These are phyloP conservation scores for Morelia viridis DNA, from an alignment of 2,797 vertebrate genomes.

Conservation along the genomic window DNA sequence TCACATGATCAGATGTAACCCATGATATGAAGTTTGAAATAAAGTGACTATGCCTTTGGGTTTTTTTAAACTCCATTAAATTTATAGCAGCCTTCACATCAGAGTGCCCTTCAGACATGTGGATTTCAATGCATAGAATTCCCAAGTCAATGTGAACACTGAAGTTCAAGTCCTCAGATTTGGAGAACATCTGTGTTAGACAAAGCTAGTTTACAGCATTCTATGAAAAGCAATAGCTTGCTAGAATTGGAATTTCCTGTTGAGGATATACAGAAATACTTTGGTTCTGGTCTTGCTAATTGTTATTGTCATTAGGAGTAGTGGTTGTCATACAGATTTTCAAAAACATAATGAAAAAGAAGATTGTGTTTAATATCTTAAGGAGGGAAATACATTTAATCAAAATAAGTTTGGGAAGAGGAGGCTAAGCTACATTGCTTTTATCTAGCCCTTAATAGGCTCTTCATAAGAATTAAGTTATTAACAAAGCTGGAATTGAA, in stretches of 20 bases:
- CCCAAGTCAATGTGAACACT: background rate
- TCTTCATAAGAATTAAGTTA: slow-evolving; percentile 18
- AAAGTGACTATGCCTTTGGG: background rate
- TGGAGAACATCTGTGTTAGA: background rate
- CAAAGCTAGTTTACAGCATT: background rate
- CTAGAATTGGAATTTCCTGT: background rate
- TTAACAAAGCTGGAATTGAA: slow-evolving; percentile 22
- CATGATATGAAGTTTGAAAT: background rate
- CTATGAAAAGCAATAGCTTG: background rate
- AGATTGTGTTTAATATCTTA: background rate
- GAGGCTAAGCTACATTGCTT: background rate
- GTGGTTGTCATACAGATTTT: background rate
- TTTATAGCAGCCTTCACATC: background rate
- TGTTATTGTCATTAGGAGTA: background rate
- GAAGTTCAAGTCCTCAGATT: background rate
- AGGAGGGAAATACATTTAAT: background rate
- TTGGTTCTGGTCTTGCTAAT: background rate
- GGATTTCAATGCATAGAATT: background rate
- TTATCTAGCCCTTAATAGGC: background rate
- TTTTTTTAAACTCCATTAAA: background rate
- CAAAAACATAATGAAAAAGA: background rate
- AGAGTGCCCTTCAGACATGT: background rate
- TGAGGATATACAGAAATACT: background rate
- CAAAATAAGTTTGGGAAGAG: background rate
- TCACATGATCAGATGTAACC: background rate